Base-by-base conservation (phyloP, 2,113 vertebrate species). In the Lampris megalopsis region DNA sequence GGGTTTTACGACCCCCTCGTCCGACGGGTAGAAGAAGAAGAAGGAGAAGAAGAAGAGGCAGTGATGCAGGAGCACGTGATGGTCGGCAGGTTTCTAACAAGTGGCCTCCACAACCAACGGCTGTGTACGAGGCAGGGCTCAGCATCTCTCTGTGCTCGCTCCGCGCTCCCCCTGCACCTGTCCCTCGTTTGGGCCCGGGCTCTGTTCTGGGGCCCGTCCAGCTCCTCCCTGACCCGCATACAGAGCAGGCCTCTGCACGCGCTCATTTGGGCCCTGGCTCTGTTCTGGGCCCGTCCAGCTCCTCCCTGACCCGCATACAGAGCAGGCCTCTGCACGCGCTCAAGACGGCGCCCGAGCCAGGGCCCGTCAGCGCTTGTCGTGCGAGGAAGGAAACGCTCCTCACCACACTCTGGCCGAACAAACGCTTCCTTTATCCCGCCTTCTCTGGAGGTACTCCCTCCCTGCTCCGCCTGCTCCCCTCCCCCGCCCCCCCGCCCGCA, bases 121-220 rank as follows among this genome's bases (percentile, higher is more conserved):
- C 82, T 83, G 91, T 89, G 87, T 88, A 90, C 87, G 89, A 90
- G 90, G 88, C 89, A 90, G 90, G 88, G 84, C 35, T 75, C 4
- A 73, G 78, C 63, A 86, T 69, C 52, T 83, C 36, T 56, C 83
- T 84, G 59, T 37, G 63, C 76, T 45, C 62, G 86, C 82, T 71
- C 79, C 38, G 89, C 84, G 80, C 75, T 80, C 70, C 79, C 68
- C 74, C 85, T 83, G 90, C 88, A 91, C 90, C 91, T 91, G 91
- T 86, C 82, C 71, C 77, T 87, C 79, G 36, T 77, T 82, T 79
- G 87, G 88, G 80, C 68, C 24, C 63, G 56, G 3, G 66, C 63
- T 1, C 81, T 73, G 84, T 85, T 90, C 84, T 89, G 88, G 90
- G 85, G 0, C 85, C 48, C 48, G 6, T 10, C 48, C 10, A 1